Evolutionary conservation across 2,888 invertebrate species (phyloP).

Genomic region (Allophyes oxyacanthae): DNA sequence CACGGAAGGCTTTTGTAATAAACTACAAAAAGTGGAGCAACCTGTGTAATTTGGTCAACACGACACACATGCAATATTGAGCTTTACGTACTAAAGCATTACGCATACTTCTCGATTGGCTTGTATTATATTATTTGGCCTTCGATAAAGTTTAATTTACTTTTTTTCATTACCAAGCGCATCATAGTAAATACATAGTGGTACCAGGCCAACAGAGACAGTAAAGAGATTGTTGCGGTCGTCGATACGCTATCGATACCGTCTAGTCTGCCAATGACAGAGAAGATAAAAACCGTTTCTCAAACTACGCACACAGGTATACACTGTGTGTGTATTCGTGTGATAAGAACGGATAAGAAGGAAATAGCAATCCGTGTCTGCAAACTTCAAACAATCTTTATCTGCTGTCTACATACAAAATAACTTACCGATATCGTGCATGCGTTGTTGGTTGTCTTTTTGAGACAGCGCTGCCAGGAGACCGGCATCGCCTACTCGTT

Average conservation of each 20-base stretch:
- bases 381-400: constrained; percentile 26
- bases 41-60: constrained; percentile 62
- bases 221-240: constrained; percentile 66
- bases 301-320: constrained; percentile 28
- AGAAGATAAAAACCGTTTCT: constrained; percentile 53
- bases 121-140: constrained; percentile 50
- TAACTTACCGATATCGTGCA: constrained; percentile 89
- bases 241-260: constrained; percentile 60
- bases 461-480: constrained; percentile 89
- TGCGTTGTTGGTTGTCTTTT: constrained; percentile 88
- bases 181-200: constrained; percentile 85
- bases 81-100: constrained; percentile 17
- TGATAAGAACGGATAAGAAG: constrained; percentile 13
- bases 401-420: constrained; percentile 30
- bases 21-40: constrained; percentile 60
- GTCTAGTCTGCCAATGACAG: constrained; percentile 64
- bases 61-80: constrained; percentile 36
- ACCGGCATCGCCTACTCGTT: constrained; percentile 91
- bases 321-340: constrained; percentile 14
- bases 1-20: constrained; percentile 37
- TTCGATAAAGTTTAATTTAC: constrained; percentile 70
- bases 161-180: constrained; percentile 82
- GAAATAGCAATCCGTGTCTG: constrained; percentile 28
- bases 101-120: constrained; percentile 46
- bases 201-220: constrained; percentile 80